Evolutionary conservation across 2,888 invertebrate species (phyloP), one percentile per base, ranked within the genome.

Genomic region (Plagodis dolabraria): DNA sequence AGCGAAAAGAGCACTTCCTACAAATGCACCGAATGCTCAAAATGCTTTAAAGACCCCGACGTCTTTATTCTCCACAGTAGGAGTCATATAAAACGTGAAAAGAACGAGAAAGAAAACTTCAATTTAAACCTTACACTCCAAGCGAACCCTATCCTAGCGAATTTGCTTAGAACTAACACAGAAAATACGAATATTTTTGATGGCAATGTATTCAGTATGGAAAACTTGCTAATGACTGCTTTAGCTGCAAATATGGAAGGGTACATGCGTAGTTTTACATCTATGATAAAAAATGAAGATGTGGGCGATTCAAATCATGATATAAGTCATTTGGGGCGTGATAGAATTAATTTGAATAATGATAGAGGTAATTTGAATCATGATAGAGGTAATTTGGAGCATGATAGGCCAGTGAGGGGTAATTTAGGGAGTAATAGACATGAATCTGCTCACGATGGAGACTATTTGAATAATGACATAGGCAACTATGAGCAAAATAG

Each of bases 11-110:
- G 65, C 44, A 63, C 72, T 0, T 82, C 88, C 0, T 89, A 73
- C 64, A 80, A 84, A 69, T 91, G 92, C 22, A 70, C 75, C 0
- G 83, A 88, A 50, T 92, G 92, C 53, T 81, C 86, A 0, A 91
- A 87, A 74, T 91, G 87, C 57, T 92, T 92, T 53, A 92, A 92
- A 71, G 92, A 92, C 33, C 92, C 92, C 0, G 92, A 92, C 40
- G 92, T 92, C 0, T 89, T 83, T 12, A 48, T 85, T 0, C 53
- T 92, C 5, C 92, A 92, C 54, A 84, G 82, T 62, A 62, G 92
- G 0, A 71, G 74, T 0, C 92, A 92, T 47, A 72, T 68, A 22
- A 63, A 66, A 7, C 50, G 61, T 0, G 48, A 63, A 0, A 69
- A 68, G 5, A 49, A 43, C 2, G 62, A 70, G 56, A 88, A 86